Conservation (phyloP, 1,140 invertebrate genomes). For the Anadara kagoshimensis region DNA sequence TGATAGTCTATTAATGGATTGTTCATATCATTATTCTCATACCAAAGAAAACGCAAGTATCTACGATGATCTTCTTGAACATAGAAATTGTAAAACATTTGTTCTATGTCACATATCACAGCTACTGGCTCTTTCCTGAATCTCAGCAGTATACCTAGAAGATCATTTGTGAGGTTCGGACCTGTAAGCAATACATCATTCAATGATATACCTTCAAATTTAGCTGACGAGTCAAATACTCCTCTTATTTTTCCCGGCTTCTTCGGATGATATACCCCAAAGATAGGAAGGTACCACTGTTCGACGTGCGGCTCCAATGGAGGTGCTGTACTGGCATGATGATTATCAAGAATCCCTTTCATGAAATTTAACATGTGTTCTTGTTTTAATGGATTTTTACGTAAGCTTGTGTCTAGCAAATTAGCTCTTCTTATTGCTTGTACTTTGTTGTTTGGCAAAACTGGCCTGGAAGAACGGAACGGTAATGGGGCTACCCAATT, state of each 20-base stretch:
- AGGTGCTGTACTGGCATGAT: constrained; percentile 13
- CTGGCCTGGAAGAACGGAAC: background rate
- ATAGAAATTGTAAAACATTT: constrained; percentile 30
- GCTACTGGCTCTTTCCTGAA: constrained; percentile 17
- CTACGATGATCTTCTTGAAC: constrained; percentile 23
- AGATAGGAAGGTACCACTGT: constrained; percentile 48
- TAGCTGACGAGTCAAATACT: constrained; percentile 30
- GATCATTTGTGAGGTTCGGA: constrained; percentile 19
- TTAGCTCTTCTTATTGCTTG: constrained; percentile 11
- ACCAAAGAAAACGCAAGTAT: constrained; percentile 26
- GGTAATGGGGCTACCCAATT: constrained; percentile 32
- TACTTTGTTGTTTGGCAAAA: constrained; percentile 32
- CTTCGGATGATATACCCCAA: constrained; percentile 1
- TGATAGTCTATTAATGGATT: constrained; percentile 19
- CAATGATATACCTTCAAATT: constrained; percentile 20
- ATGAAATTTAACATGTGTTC: constrained; percentile 23
- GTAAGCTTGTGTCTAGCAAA: background rate
- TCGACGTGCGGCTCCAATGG: background rate
- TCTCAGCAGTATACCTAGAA: constrained; percentile 18
- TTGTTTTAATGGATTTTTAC: constrained; percentile 8
- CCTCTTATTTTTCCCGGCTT: constrained; percentile 24
- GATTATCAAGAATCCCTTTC: constrained; percentile 8
- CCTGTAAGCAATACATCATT: constrained; percentile 25
- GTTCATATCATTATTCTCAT: constrained; percentile 13
- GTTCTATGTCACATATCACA: constrained; percentile 24